phyloP scores from a whole-genome alignment of 53 echinoderm and acorn worm genomes.

The Luidia sarsii region DNA sequence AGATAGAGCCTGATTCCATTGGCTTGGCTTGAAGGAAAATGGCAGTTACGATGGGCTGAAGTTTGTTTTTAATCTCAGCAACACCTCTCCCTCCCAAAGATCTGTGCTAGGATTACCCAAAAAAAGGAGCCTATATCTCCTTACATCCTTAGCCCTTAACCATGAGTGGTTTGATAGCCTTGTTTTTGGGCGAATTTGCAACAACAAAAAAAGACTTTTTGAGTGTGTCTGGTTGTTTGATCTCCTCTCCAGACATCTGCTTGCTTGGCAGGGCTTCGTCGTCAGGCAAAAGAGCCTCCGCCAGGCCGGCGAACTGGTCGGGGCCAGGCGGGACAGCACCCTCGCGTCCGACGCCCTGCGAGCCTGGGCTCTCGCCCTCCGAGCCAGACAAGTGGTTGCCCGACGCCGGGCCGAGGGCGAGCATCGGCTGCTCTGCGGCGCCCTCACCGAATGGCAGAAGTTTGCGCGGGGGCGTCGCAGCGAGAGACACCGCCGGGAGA shows the following conservation, averaged over 20 bases:
- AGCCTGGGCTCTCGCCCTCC: conserved; percentile 16
- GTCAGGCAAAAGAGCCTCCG: conserved; percentile 2
- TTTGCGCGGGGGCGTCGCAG: conserved; percentile 7
- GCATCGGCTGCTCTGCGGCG: background rate
- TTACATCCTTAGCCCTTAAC: no score
- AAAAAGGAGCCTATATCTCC: no score
- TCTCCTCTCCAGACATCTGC: background rate
- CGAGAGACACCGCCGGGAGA: background rate
- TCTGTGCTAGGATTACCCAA: no score
- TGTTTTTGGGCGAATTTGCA: no score
- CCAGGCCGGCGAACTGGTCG: background rate
- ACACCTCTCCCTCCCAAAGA: no score
- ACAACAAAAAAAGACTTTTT: no score
- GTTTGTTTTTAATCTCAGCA: no score
- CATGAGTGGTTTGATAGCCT: no score
- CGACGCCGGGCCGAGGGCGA: background rate
- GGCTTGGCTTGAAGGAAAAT: no score
- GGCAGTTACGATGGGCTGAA: no score
- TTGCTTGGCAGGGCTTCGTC: background rate
- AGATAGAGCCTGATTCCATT: no score
- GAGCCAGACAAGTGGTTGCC: background rate
- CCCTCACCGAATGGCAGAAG: conserved; percentile 13
- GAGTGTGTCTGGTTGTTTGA: no score
- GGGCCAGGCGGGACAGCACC: background rate
- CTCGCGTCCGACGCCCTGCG: background rate